A percentile compares a stretch with the other conserved stretches of the same genome.
Conservation (phyloP, 2,113 vertebrate genomes). For the Nanorana parkeri region DNA sequence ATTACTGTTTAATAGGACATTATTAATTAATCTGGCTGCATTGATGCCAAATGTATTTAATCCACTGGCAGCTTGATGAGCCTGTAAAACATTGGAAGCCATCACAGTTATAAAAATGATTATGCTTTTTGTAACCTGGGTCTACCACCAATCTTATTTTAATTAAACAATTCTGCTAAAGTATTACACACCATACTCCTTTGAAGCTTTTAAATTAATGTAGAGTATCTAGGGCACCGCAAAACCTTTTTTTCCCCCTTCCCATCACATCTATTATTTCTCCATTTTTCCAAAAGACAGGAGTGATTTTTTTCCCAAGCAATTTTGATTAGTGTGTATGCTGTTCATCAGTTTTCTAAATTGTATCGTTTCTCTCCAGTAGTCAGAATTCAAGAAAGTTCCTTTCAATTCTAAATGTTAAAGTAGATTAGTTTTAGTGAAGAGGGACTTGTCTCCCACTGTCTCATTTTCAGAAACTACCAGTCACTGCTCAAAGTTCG, state of each 20-base stretch:
- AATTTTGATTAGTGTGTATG: slow-evolving; percentile 51
- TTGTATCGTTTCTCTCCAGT: slow-evolving; percentile 53
- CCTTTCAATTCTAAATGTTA: slow-evolving; percentile 51
- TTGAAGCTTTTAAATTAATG: slow-evolving; percentile 50
- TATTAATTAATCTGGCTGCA: slow-evolving; percentile 16
- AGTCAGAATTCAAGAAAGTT: slow-evolving; percentile 48
- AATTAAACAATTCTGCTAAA: slow-evolving; percentile 52
- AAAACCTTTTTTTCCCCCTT: not conserved
- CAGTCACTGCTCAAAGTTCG: slow-evolving; percentile 23
- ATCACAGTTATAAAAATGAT: slow-evolving; percentile 35
- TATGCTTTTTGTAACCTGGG: slow-evolving; percentile 47
- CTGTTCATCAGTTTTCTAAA: slow-evolving; percentile 54
- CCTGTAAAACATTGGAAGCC: slow-evolving; percentile 35
- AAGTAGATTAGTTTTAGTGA: slow-evolving; percentile 54
- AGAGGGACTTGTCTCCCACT: slow-evolving; percentile 43
- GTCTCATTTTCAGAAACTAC: slow-evolving; percentile 38
- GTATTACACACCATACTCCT: slow-evolving; percentile 39
- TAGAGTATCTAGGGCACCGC: slow-evolving; percentile 47
- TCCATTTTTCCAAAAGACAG: slow-evolving; percentile 33
- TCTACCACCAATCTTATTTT: slow-evolving; percentile 55
- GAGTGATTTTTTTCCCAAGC: slow-evolving; percentile 44
- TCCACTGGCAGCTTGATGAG: slow-evolving; percentile 20
- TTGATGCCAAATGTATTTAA: slow-evolving; percentile 34
- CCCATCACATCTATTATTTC: slow-evolving; percentile 44
- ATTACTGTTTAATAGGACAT: slow-evolving; percentile 32